phyloP scores from a whole-genome alignment of 2,113 vertebrate genomes.

The Cairina moschata region DNA sequence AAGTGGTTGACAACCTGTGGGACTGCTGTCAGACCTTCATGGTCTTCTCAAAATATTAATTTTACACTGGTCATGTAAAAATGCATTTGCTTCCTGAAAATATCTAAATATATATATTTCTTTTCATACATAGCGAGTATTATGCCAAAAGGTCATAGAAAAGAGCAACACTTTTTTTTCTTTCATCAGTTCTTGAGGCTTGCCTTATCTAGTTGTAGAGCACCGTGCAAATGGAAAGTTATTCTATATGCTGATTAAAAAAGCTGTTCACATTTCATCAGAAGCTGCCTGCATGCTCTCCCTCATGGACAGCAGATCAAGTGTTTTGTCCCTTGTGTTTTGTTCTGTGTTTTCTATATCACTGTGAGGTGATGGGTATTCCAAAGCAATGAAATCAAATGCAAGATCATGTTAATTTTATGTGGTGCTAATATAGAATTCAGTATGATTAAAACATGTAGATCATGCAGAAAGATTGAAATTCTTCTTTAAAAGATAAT shows the following conservation, averaged over 20 bases:
- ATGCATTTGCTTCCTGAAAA: not conserved
- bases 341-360: not conserved
- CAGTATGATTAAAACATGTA: not conserved
- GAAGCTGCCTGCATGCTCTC: not conserved
- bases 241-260: not conserved
- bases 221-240: not conserved
- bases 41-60: not conserved
- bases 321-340: not conserved
- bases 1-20: not conserved
- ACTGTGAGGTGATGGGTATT: not conserved
- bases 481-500: not conserved
- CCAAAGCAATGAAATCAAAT: not conserved
- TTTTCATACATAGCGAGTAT: not conserved
- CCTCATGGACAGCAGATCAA: not conserved
- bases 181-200: not conserved
- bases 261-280: not conserved
- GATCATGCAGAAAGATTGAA: not conserved
- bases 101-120: not conserved
- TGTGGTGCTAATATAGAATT: not conserved
- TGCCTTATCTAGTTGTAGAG: not conserved
- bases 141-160: not conserved
- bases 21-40: not conserved
- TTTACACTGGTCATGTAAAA: not conserved
- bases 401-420: not conserved
- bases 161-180: not conserved